phyloP scores from a whole-genome alignment of 2,113 vertebrate genomes.

The Percina caprodes region DNA sequence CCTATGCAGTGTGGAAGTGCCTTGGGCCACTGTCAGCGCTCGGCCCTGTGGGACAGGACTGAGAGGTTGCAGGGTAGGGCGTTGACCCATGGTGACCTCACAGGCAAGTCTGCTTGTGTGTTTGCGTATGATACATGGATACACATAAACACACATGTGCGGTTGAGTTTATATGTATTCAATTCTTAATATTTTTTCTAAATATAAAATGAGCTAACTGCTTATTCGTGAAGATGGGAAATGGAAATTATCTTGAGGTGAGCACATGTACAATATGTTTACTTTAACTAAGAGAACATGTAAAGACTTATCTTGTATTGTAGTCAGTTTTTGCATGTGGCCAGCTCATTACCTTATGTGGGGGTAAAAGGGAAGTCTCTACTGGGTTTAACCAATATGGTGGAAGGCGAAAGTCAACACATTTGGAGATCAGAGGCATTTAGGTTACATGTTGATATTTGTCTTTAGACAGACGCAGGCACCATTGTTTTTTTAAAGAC shows the following conservation, averaged over 20 bases:
- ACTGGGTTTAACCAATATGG: background rate
- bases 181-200: background rate
- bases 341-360: background rate
- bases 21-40: slow-evolving; percentile 79
- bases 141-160: slow-evolving; percentile 14
- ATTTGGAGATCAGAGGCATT: background rate
- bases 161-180: background rate
- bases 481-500: background rate
- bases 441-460: background rate
- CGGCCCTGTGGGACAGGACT: slow-evolving; percentile 74
- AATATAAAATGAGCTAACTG: background rate
- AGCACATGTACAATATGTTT: background rate
- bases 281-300: background rate
- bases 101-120: slow-evolving; percentile 63
- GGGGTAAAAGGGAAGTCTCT: background rate
- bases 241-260: background rate
- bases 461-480: background rate
- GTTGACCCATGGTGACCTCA: slow-evolving; percentile 75
- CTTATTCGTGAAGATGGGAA: background rate
- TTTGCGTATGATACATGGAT: slow-evolving; percentile 52
- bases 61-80: slow-evolving; percentile 82
- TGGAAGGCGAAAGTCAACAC: background rate
- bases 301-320: background rate
- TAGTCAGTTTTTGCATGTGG: background rate
- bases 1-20: slow-evolving; percentile 76